Evolutionary conservation across 2,888 invertebrate species (phyloP).

Genomic region (Drosophila meridionalis): DNA sequence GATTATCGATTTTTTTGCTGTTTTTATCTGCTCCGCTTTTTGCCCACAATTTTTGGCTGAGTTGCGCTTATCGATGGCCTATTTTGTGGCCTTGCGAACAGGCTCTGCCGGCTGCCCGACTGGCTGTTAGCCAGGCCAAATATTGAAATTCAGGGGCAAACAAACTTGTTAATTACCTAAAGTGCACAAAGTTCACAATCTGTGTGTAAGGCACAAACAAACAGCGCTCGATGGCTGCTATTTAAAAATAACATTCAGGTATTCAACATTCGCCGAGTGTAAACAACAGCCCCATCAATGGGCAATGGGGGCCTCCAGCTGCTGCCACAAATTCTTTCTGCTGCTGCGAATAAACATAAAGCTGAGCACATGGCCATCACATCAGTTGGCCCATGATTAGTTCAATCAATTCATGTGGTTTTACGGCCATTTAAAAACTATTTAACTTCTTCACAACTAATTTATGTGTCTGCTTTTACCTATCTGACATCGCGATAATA

Average conservation of each 20-base stretch:
- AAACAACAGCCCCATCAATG: conserved; percentile 37
- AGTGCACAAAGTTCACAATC: conserved; percentile 59
- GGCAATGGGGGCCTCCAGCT: conserved; percentile 17
- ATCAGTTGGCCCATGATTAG: conserved; percentile 13
- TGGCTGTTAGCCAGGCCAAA: conserved; percentile 13
- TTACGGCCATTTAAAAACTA: conserved; percentile 23
- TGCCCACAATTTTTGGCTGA: conserved; percentile 10
- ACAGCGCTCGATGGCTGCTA: conserved; percentile 7
- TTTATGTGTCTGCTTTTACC: neutral
- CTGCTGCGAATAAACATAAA: conserved; percentile 18
- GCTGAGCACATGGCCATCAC: neutral
- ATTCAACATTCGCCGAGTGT: conserved; percentile 13
- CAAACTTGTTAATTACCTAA: conserved; percentile 63
- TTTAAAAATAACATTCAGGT: conserved; percentile 26
- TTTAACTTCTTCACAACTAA: neutral
- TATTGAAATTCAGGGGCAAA: conserved; percentile 64
- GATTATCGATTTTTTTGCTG: conserved; percentile 66
- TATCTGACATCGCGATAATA: neutral
- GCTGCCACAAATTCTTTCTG: conserved; percentile 6
- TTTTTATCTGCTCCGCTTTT: conserved; percentile 1
- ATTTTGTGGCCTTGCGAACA: conserved; percentile 47
- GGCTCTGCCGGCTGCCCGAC: conserved; percentile 3
- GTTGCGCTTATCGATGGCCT: conserved; percentile 40
- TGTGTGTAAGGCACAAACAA: conserved; percentile 37
- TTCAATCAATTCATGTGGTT: conserved; percentile 9